Evolutionary conservation across 2,797 vertebrate species (phyloP), one percentile per base, ranked within the genome.

Genomic region (Staurois parvus): DNA sequence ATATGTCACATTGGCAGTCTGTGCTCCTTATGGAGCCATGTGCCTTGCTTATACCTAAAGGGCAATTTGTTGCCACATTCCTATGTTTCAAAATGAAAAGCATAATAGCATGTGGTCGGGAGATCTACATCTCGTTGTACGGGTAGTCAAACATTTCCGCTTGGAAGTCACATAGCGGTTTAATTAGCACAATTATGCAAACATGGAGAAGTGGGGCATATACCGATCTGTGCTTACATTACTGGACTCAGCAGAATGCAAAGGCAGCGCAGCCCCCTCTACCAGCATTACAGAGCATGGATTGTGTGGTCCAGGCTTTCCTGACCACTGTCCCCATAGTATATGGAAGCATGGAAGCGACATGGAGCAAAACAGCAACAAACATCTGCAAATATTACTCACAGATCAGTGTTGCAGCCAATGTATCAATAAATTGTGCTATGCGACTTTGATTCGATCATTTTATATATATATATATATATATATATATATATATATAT

Each of bases 161-260:
- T 30, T 76, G 74, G 30, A 76, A 76, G 52, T 34, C 52, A 77
- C 75, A 62, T 76, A 24, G 75, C 56, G 13, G 24, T 62, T 62
- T 77, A 77, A 77, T 77, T 59, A 62, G 75, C 75, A 64, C 30
- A 77, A 77, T 77, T 64, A 77, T 59, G 75, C 56, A 37, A 34
- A 62, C 48, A 77, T n/a, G 56, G 32, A 76, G n/a, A 59, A 56
- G 48, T 76, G 56, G 72, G 56, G 15, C n/a, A 48, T 66, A 82
- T 45, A 12, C 74, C 28, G 26, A 21, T 74, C 21, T 74, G 28
- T 74, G 68, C 29, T 34, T 69, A 12, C 19, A 69, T 69, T 19
- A 45, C 42, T 45, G 42, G 2, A 45, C 13, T 59, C 56, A 19
- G 24, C 56, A 59, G 4, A 59, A 59, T 59, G 56, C 10, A 24